Conservation (phyloP, 2,113 vertebrate genomes). For the Phodopus roborovskii region DNA sequence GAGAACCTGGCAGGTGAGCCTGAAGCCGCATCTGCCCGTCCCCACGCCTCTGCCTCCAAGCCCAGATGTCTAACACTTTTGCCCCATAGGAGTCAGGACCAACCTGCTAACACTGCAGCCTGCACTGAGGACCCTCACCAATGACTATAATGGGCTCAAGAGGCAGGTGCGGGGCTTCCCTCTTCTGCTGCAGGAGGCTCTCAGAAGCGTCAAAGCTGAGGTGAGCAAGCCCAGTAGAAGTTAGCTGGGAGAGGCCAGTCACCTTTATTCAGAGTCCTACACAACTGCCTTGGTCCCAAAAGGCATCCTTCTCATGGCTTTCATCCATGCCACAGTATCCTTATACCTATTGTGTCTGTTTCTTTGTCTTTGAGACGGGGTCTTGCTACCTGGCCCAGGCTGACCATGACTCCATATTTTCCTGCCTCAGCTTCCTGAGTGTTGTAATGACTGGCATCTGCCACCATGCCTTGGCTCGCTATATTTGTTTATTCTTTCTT, state of each 20-base stretch:
- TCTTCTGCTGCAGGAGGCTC: conserved; percentile 93
- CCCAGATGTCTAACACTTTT: rapidly evolving
- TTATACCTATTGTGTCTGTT: background rate
- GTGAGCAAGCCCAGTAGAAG: conserved; percentile 80
- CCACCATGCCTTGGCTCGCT: background rate
- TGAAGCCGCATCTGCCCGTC: rapidly evolving
- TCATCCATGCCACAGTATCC: background rate
- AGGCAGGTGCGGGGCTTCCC: conserved; percentile 96
- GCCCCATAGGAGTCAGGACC: conserved; percentile 90
- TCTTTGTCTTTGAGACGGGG: background rate
- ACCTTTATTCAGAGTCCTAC: background rate
- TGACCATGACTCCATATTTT: background rate
- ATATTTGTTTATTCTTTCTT: background rate
- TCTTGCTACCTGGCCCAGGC: background rate
- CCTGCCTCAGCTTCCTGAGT: background rate
- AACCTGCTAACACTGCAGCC: conserved; percentile 96
- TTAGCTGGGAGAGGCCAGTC: background rate
- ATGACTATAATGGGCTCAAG: conserved; percentile 96
- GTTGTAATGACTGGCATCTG: background rate
- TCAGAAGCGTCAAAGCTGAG: conserved; percentile 91
- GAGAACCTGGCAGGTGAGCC: conserved; percentile 95
- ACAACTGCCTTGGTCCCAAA: background rate
- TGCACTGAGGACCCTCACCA: conserved; percentile 94
- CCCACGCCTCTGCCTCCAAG: rapidly evolving
- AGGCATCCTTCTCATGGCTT: background rate